A percentile compares a stretch with the other conserved stretches of the same genome.
These are phyloP conservation scores for Linurgus olivaceus DNA, from an alignment of 2,797 vertebrate genomes.

Conservation along the genomic window DNA sequence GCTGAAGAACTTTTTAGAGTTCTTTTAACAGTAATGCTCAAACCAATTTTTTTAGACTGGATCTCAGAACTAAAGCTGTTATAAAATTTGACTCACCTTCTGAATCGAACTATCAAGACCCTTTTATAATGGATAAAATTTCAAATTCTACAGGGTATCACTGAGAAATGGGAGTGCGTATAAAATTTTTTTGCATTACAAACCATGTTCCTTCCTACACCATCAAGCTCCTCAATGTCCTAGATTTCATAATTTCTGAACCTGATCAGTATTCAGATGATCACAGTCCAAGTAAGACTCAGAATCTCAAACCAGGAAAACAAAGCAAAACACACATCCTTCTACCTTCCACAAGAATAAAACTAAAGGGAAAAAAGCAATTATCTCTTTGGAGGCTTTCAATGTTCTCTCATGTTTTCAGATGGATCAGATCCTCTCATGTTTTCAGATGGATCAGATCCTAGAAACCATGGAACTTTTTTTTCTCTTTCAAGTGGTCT, in stretches of 20 bases:
- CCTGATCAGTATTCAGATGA: background rate
- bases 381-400: background rate
- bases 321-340: background rate
- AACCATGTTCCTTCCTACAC: background rate
- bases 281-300: background rate
- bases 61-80: background rate
- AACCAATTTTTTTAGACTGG: background rate
- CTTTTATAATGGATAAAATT: background rate
- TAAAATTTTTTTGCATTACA: background rate
- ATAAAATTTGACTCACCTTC: background rate
- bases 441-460: background rate
- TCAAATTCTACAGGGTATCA: background rate
- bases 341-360: background rate
- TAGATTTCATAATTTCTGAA: background rate
- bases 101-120: background rate
- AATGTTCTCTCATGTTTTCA: background rate
- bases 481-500: background rate
- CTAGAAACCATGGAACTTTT: rapidly evolving
- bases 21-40: background rate
- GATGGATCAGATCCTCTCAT: background rate
- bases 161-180: background rate
- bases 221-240: background rate
- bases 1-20: background rate
- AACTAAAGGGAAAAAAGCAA: background rate
- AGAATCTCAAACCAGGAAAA: background rate